A percentile compares a stretch with the other conserved stretches of the same genome.
These are phyloP conservation scores for Lepus townsendii DNA, from an alignment of 2,797 vertebrate species.

Conservation along the genomic window DNA sequence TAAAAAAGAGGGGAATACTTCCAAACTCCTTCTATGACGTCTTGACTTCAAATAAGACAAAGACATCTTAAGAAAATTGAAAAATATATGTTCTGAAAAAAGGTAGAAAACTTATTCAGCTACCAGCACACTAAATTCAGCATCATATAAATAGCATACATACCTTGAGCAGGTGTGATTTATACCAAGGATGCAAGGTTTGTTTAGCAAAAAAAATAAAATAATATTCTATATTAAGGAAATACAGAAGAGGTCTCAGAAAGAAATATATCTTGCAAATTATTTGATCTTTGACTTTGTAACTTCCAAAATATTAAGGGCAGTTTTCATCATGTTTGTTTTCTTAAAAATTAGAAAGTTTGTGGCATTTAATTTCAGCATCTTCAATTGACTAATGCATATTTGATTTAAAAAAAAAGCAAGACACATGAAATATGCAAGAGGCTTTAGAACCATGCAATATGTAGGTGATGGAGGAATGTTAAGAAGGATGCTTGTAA, in stretches of 20 bases:
- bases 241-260: not conserved
- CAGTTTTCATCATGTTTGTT: too few species aligned
- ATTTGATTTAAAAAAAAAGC: too few species aligned
- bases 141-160: not conserved
- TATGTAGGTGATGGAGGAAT: too few species aligned
- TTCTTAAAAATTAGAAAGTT: too few species aligned
- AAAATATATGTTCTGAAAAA: not conserved
- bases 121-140: not conserved
- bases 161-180: not conserved
- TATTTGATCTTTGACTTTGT: too few species aligned
- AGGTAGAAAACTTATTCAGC: not conserved
- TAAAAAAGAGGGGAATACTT: not conserved
- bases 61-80: not conserved
- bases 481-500: too few species aligned
- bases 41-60: not conserved
- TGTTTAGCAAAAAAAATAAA: not conserved
- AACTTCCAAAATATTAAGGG: too few species aligned
- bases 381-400: not conserved
- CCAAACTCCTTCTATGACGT: too few species aligned
- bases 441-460: too few species aligned
- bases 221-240: not conserved
- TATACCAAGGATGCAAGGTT: not conserved
- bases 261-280: too few species aligned
- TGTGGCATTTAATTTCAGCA: too few species aligned
- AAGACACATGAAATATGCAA: too few species aligned